Percentiles rank a stretch among this genome's conserved stretches.
Evolutionary conservation across 2,888 invertebrate genomes (phyloP).

Genomic region (Hymenopus coronatus): DNA sequence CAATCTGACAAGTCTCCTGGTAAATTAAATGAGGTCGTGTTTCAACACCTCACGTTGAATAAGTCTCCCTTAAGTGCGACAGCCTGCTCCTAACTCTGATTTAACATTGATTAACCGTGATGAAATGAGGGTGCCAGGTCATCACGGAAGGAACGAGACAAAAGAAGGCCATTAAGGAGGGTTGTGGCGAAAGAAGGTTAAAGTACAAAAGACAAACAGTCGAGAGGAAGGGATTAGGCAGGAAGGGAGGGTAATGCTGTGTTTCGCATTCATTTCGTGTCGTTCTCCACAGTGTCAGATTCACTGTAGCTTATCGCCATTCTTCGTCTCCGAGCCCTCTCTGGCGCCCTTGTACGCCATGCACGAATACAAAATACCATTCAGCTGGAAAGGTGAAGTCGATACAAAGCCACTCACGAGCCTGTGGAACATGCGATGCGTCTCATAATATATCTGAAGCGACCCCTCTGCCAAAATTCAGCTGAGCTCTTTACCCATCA

Average conservation of each 20-base stretch:
- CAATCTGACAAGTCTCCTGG: too few species aligned
- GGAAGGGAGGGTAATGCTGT: background rate
- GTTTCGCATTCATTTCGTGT: slow-evolving; percentile 10
- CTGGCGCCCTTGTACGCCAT: background rate
- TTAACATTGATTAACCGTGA: background rate
- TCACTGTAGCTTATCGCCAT: slow-evolving; percentile 5
- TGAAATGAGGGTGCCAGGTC: background rate
- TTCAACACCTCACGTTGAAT: background rate
- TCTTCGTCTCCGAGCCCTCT: background rate
- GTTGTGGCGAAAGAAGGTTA: background rate
- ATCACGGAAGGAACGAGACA: background rate
- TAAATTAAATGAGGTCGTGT: too few species aligned
- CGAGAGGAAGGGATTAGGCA: background rate
- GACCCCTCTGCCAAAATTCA: background rate
- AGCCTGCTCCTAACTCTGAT: background rate
- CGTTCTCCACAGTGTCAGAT: slow-evolving; percentile 1
- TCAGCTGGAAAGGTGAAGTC: background rate
- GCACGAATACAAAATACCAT: background rate
- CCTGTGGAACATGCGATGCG: background rate
- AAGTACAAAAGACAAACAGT: background rate
- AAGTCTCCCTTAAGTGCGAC: background rate
- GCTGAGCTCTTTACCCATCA: background rate
- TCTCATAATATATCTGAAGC: background rate
- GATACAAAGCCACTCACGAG: background rate
- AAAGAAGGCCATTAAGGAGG: background rate